Evolutionary conservation across 2,888 invertebrate species (phyloP).

Genomic region (Pollenia labialis): DNA sequence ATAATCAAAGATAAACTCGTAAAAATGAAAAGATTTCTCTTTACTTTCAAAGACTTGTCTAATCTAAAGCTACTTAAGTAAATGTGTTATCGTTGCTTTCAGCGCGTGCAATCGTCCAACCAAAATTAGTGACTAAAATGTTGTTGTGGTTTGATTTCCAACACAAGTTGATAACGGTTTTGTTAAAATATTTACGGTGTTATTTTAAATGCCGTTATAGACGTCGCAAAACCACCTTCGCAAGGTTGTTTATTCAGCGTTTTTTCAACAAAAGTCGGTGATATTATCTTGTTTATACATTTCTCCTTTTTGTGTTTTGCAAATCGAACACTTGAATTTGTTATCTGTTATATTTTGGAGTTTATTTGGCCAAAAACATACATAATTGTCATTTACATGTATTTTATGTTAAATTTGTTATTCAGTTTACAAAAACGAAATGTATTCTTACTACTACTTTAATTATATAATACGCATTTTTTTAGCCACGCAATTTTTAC

Average conservation of each 20-base stretch:
- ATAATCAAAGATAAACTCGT: too few species aligned
- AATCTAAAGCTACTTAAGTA: too few species aligned
- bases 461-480: too few species aligned
- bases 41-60: not conserved
- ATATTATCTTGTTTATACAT: not conserved
- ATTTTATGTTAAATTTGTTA: too few species aligned
- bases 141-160: not conserved
- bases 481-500: too few species aligned
- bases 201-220: not conserved
- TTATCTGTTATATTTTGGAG: not conserved
- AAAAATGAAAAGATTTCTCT: not conserved
- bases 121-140: not conserved
- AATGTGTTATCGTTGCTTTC: not conserved
- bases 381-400: too few species aligned
- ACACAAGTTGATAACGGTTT: constrained; percentile 53
- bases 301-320: not conserved
- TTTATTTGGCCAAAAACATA: not conserved
- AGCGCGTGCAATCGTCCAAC: not conserved
- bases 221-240: constrained; percentile 32
- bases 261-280: not conserved
- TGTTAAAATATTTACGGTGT: not conserved
- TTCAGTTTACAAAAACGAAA: too few species aligned
- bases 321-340: not conserved
- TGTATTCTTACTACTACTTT: too few species aligned
- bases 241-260: constrained; percentile 37